A percentile compares a stretch with the other conserved stretches of the same genome.
These are phyloP conservation scores for Chaetodon auriga DNA, from an alignment of 2,113 vertebrate genomes.

Conservation along the genomic window DNA sequence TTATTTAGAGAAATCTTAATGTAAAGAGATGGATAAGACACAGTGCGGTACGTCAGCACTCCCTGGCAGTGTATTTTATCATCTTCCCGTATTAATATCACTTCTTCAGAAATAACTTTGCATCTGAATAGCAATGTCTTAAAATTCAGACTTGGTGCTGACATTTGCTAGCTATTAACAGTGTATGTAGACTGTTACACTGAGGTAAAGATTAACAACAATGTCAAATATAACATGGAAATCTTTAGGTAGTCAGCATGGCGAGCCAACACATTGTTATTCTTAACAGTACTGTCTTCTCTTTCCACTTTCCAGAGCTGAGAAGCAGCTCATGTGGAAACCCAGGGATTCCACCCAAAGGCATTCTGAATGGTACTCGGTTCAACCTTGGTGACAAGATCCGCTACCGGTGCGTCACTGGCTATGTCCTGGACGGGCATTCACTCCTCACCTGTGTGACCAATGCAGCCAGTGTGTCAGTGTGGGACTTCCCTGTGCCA, in stretches of 20 bases:
- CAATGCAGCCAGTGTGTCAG: slow-evolving; percentile 90
- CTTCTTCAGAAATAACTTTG: slow-evolving; percentile 4
- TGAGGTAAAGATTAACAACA: neutral
- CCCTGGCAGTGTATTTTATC: slow-evolving; percentile 6
- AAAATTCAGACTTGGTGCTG: neutral
- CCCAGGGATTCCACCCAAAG: slow-evolving; percentile 95
- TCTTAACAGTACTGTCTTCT: slow-evolving; percentile 6
- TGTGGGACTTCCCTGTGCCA: slow-evolving; percentile 97
- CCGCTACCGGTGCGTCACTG: slow-evolving; percentile 91
- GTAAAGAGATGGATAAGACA: slow-evolving; percentile 26
- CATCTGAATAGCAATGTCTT: slow-evolving; percentile 10
- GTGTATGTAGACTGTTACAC: neutral
- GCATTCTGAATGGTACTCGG: slow-evolving; percentile 92
- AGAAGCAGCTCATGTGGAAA: slow-evolving; percentile 96
- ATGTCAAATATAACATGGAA: neutral
- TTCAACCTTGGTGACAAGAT: slow-evolving; percentile 96
- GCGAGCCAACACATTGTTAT: neutral
- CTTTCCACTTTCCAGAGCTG: slow-evolving; percentile 84
- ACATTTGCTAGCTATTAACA: slow-evolving; percentile 9
- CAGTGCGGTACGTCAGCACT: neutral
- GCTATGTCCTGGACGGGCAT: slow-evolving; percentile 94
- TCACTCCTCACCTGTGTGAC: slow-evolving; percentile 92
- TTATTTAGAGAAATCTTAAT: slow-evolving; percentile 23
- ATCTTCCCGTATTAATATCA: slow-evolving; percentile 23
- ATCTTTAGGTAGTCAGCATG: neutral